phyloP scores from a whole-genome alignment of 92 coral and sea anemone genomes.

The Epizoanthus stellaris region DNA sequence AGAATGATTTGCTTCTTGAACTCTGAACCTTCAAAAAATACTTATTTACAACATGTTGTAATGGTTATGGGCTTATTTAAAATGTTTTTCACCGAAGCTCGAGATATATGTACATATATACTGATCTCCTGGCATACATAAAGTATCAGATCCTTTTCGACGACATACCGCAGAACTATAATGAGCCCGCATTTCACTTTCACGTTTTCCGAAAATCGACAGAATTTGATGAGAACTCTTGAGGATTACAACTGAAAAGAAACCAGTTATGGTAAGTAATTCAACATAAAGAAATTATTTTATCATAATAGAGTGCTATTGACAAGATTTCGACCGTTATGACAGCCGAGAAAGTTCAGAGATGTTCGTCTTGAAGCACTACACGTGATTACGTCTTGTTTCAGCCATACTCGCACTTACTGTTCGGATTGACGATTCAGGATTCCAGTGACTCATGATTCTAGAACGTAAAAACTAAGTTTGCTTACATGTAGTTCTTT shows the following conservation, averaged over 20 bases:
- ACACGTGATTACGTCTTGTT: too few species aligned
- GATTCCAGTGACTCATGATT: too few species aligned
- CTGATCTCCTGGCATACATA: background rate
- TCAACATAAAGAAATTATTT: background rate
- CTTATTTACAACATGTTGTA: too few species aligned
- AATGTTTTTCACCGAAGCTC: too few species aligned
- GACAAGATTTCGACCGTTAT: background rate
- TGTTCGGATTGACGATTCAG: too few species aligned
- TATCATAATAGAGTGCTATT: background rate
- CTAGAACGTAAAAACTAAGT: too few species aligned
- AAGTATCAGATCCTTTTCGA: background rate
- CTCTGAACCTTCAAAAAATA: too few species aligned
- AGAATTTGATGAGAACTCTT: background rate
- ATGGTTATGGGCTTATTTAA: too few species aligned
- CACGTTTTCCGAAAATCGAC: background rate
- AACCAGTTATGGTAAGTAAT: conserved; percentile 22
- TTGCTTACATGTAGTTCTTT: too few species aligned
- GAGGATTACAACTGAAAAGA: background rate
- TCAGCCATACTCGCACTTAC: too few species aligned
- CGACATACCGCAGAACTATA: conserved; percentile 9
- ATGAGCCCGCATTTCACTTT: conserved; percentile 26
- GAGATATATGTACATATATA: too few species aligned
- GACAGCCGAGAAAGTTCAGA: background rate
- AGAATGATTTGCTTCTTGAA: too few species aligned
- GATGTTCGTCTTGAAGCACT: background rate